Base-by-base conservation (phyloP, 2,888 invertebrate species). In the Volucella bombylans region DNA sequence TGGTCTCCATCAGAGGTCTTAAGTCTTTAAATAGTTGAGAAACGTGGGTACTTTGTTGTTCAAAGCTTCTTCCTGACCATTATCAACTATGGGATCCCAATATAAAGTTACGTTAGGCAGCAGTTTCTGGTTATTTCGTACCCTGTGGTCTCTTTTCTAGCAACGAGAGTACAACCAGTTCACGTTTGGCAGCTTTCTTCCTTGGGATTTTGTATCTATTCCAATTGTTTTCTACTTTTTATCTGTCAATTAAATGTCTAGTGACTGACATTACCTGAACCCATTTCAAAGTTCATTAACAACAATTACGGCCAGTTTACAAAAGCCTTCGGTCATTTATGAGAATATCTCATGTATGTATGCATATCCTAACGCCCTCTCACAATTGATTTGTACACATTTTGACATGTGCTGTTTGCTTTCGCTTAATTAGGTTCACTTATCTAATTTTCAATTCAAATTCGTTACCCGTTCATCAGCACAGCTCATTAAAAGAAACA, bases 401-500 rank as follows among this genome's bases (percentile, higher is more conserved):
- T 78, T 77, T 77, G 77, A 78, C 78, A 78, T 31, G 64, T 45
- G 71, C 65, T 71, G 71, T 78, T 57, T 68, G 54, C 54, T 38
- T 68, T 45, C 54, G 41, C 15, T 15, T 69, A 62, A 77, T 69
- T 71, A 64, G 57, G n/a, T 12, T 15, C 79, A 72, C 71, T 79
- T 72, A 72, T 79, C 72, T 52, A 52, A 72, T 79, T 71, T 65
- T 65, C 65, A 64, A 65, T 65, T 65, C 50, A 38, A 71, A 79
- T 78, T 72, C 71, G 65, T 72, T 79, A 52, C 64, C 78, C 71
- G 52, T 72, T 79, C 77, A 69, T 72, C 71, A 12, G 31, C 47
- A 47, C 15, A n/a, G 49, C 15, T 15, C 31, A 72, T 45, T 62
- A 52, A 50, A 49, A 45, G 23, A 39, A 68, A 61, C 47, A 77